These are phyloP conservation scores for Cremastinae sp. DNA, from an alignment of 2,888 invertebrate species.

Conservation along the genomic window DNA sequence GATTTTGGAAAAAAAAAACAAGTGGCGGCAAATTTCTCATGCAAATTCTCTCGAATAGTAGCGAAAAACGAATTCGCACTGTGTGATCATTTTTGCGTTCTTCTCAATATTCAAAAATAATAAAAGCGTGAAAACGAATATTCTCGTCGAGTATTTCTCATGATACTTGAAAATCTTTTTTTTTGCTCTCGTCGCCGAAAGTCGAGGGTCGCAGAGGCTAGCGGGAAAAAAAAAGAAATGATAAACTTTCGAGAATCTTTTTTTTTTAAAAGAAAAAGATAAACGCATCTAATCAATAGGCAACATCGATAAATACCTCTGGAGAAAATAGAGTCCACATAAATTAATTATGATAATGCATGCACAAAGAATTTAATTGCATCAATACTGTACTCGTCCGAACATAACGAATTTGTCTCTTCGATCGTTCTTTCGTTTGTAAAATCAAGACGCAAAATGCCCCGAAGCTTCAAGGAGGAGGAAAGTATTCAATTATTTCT, in stretches of 20 bases:
- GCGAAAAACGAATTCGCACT: constrained; percentile 24
- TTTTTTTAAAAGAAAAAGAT: constrained; percentile 14
- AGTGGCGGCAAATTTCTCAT: not conserved
- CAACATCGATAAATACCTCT: constrained; percentile 48
- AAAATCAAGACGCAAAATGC: not conserved
- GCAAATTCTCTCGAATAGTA: not conserved
- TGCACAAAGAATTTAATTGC: constrained; percentile 21
- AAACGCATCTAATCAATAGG: constrained; percentile 29
- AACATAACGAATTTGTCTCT: constrained; percentile 33
- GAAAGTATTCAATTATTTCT: not conserved
- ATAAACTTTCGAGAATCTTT: not conserved
- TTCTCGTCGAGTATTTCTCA: constrained; percentile 18
- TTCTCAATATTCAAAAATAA: not conserved
- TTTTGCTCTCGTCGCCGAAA: not conserved
- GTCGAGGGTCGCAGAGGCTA: not conserved
- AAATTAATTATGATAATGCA: constrained; percentile 19
- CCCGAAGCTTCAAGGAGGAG: not conserved
- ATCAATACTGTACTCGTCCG: not conserved
- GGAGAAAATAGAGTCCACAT: constrained; percentile 1
- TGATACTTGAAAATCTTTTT: constrained; percentile 23
- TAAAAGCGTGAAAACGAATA: constrained; percentile 5
- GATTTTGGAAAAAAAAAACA: no score
- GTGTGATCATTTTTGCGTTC: constrained; percentile 16
- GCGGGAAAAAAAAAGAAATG: not conserved
- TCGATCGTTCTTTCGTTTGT: constrained; percentile 11